Evolutionary conservation across 2,888 invertebrate species (phyloP).

Genomic region (Callimorpha dominula): DNA sequence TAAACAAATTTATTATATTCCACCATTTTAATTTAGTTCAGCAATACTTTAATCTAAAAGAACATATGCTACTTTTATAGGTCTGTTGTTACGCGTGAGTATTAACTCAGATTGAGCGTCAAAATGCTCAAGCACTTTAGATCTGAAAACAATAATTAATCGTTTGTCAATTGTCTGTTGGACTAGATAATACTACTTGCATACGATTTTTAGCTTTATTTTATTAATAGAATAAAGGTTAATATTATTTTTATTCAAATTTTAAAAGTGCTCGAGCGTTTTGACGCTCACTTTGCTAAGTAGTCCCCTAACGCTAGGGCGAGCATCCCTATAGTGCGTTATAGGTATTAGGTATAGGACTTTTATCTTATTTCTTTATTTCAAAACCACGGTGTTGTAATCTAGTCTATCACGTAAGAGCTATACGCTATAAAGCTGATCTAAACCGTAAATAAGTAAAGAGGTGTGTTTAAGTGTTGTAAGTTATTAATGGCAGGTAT

Average conservation of each 20-base stretch:
- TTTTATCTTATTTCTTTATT: not conserved
- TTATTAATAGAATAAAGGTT: not conserved
- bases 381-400: not conserved
- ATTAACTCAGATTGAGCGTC: not conserved
- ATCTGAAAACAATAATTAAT: not conserved
- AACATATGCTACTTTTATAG: not conserved
- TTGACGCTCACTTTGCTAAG: too few species aligned
- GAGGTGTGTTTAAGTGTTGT: slow-evolving; percentile 63
- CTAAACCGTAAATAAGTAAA: slow-evolving; percentile 68
- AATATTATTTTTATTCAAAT: not conserved
- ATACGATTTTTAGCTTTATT: not conserved
- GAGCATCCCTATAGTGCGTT: not conserved
- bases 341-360: not conserved
- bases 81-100: not conserved
- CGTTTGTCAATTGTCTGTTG: not conserved
- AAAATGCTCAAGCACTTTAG: too few species aligned
- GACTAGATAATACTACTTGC: not conserved
- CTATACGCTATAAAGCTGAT: slow-evolving; percentile 52
- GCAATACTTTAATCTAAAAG: too few species aligned
- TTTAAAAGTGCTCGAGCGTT: not conserved
- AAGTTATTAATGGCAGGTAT: slow-evolving; percentile 75
- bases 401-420: slow-evolving; percentile 36
- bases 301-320: not conserved
- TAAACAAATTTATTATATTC: too few species aligned
- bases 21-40: too few species aligned